Evolutionary conservation across 2,888 invertebrate species (phyloP), one percentile per base, ranked within the genome.

Genomic region (Phalera bucephala): DNA sequence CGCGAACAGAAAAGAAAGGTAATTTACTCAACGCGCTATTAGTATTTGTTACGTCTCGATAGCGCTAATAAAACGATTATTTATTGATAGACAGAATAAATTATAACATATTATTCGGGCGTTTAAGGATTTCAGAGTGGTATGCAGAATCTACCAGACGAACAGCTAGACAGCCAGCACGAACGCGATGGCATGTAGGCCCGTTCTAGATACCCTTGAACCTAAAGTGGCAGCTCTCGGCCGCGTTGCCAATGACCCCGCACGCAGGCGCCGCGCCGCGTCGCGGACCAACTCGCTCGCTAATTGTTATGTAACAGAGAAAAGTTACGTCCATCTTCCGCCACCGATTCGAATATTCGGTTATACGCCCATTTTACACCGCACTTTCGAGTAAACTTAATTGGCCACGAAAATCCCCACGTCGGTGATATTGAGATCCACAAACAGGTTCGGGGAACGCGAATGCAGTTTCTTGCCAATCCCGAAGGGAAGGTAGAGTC

Each of bases 241-340:
- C 83, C 90, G 87, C 85, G 78, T 90, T 88, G 90, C 89, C 91
- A 90, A 90, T 91, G 92, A 92, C 91, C 91, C 89, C 89, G 84
- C 81, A 82, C 84, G 82, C 90, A 90, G 91, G 90, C 91, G 91
- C 91, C 14, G 27, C 69, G 57, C 68, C 63, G 52, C 63, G 51
- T 53, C 57, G 45, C 63, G 55, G 71, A 65, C 68, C 69, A 64
- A 48, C 74, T 68, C 68, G 59, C 66, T 73, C 67, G 80, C 83
- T 86, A 85, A 87, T 86, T 86, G 81, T 87, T 87, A 86, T 82
- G 84, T 88, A 87, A 88, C 80, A 76, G 73, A 72, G 69, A 69
- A 72, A 73, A 73, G 64, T 78, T 75, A 68, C 71, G 65, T 72
- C 69, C 64, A 67, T 62, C 72, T 64, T 65, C 52, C 66, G 63